Conservation (phyloP, 2,888 invertebrate genomes). For the Stramonita haemastoma region DNA sequence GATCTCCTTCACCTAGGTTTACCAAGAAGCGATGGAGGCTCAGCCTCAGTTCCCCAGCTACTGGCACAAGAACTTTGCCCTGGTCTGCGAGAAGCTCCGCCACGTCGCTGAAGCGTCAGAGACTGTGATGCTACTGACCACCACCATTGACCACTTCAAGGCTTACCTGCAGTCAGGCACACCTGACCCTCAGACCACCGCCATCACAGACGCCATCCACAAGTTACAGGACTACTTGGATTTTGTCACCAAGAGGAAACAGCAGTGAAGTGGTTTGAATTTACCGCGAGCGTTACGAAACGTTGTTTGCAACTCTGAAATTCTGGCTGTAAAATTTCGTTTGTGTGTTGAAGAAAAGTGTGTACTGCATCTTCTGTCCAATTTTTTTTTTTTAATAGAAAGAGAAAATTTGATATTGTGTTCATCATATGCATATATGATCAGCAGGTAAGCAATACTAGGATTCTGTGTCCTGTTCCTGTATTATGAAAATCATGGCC, state of each 20-base stretch:
- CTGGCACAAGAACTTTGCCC: constrained; percentile 75
- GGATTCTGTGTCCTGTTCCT: no score
- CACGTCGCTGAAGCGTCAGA: constrained; percentile 49
- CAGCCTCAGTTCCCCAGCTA: constrained; percentile 64
- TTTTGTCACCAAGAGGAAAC: neutral
- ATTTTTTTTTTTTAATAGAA: no score
- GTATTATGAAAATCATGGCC: no score
- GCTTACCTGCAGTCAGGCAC: constrained; percentile 50
- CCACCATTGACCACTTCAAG: constrained; percentile 58
- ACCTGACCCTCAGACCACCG: constrained; percentile 47
- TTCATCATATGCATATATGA: no score
- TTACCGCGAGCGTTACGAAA: neutral
- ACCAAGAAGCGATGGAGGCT: constrained; percentile 62
- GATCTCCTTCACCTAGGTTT: constrained; percentile 61
- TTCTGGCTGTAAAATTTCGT: no score
- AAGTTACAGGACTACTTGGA: constrained; percentile 43
- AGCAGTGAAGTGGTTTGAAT: no score
- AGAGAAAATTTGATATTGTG: no score
- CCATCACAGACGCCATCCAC: constrained; percentile 48
- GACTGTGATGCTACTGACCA: constrained; percentile 46
- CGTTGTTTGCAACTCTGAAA: neutral
- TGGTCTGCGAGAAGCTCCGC: constrained; percentile 65
- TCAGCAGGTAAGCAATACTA: no score
- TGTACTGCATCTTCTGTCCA: no score
- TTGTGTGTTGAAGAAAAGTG: no score